These are phyloP conservation scores for Odontothrips loti DNA, from an alignment of 2,888 invertebrate genomes.

Conservation along the genomic window DNA sequence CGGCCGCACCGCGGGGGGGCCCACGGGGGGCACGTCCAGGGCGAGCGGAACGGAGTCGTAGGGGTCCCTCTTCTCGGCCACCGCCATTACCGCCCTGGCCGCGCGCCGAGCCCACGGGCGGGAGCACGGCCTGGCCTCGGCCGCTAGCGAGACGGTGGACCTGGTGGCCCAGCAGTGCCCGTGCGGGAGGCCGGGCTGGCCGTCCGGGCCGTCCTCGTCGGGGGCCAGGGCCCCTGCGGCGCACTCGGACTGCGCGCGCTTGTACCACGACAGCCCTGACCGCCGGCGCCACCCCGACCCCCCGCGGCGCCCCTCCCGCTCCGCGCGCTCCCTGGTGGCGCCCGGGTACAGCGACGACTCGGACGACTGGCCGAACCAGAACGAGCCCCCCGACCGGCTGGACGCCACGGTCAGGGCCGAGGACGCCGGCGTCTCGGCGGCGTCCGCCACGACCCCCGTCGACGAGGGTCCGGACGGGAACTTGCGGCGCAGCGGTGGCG, in stretches of 20 bases:
- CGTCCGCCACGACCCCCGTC: constrained; percentile 14
- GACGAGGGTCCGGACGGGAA: constrained; percentile 15
- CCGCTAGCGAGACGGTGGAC: neutral
- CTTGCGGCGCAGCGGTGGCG: constrained; percentile 35
- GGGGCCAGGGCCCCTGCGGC: neutral
- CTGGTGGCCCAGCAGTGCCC: neutral
- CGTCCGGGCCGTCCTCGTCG: neutral
- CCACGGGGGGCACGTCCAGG: too few relatives aligned
- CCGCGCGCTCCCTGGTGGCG: neutral
- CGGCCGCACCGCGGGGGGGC: too few relatives aligned
- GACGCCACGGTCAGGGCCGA: constrained; percentile 27
- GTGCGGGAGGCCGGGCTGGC: neutral
- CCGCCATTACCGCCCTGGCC: too few relatives aligned
- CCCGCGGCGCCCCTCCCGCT: neutral
- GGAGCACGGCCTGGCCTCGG: too few relatives aligned
- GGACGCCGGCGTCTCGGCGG: constrained; percentile 29
- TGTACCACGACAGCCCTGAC: neutral
- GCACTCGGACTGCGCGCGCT: constrained; percentile 7
- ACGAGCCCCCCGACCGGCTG: constrained; percentile 29
- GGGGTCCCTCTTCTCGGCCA: too few relatives aligned
- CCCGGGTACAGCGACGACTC: constrained; percentile 11
- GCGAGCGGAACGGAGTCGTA: too few relatives aligned
- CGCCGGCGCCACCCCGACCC: neutral
- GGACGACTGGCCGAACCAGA: constrained; percentile 18
- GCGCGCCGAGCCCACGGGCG: too few relatives aligned